Conservation (phyloP, 2,797 vertebrate genomes). For the Platalea minor region DNA sequence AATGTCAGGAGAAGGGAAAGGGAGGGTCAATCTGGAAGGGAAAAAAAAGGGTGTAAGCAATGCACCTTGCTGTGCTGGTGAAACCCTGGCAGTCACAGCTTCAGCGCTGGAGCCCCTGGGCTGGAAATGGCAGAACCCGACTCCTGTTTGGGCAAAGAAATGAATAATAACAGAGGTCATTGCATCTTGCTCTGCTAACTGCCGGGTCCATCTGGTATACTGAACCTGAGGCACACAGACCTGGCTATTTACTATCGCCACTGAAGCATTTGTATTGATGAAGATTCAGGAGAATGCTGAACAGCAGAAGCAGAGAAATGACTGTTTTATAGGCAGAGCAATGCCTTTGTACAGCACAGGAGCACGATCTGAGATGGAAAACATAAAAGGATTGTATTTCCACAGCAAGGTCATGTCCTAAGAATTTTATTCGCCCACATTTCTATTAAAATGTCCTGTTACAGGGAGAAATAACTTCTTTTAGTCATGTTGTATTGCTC, state of each 20-base stretch:
- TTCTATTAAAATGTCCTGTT: constrained; percentile 17
- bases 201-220: background rate
- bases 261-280: background rate
- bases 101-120: background rate
- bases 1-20: background rate
- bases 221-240: background rate
- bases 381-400: constrained; percentile 13
- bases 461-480: background rate
- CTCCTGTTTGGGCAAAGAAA: background rate
- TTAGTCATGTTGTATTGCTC: background rate
- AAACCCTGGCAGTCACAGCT: background rate
- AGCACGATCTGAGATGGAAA: background rate
- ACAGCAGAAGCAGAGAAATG: background rate
- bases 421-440: background rate
- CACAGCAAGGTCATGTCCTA: background rate
- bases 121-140: background rate
- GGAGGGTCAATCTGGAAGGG: background rate
- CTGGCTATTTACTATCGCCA: background rate
- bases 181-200: background rate
- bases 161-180: background rate
- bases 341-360: background rate
- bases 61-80: background rate
- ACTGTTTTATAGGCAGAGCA: background rate
- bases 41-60: background rate
- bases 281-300: background rate